phyloP scores from a whole-genome alignment of 2,888 invertebrate species.

The Tortrix viridana region DNA sequence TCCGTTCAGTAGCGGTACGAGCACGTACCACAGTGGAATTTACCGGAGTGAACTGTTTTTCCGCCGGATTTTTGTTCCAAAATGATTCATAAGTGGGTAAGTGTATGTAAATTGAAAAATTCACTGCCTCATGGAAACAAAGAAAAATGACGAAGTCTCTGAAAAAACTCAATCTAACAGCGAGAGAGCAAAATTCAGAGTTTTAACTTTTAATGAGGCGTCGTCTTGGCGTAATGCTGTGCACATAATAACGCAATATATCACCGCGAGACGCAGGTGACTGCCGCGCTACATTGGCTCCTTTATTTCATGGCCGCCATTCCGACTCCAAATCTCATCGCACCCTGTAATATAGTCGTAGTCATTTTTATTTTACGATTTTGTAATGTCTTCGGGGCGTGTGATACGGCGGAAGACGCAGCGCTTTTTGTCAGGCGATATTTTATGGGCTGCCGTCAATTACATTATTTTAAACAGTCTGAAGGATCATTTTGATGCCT shows the following conservation, averaged over 20 bases:
- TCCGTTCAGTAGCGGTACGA: conserved; percentile 5
- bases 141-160: conserved; percentile 55
- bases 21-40: conserved; percentile 38
- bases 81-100: conserved; percentile 58
- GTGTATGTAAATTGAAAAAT: conserved; percentile 67
- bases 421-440: conserved; percentile 42
- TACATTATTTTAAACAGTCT: conserved; percentile 42
- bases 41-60: conserved; percentile 55
- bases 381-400: conserved; percentile 57
- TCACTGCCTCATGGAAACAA: conserved; percentile 52
- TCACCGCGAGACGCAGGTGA: conserved; percentile 58
- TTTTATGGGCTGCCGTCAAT: conserved; percentile 43
- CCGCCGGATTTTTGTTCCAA: conserved; percentile 59
- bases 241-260: conserved; percentile 58
- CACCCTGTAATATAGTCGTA: conserved; percentile 52
- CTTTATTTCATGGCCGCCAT: conserved; percentile 64
- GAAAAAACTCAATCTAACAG: conserved; percentile 55
- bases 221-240: conserved; percentile 50
- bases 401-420: conserved; percentile 43
- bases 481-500: conserved; percentile 32
- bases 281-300: conserved; percentile 54
- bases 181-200: conserved; percentile 48
- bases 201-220: conserved; percentile 62
- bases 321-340: conserved; percentile 58
- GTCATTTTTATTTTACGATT: conserved; percentile 67